A percentile compares a stretch with the other conserved stretches of the same genome.
These are phyloP conservation scores for Scalopus aquaticus DNA, from an alignment of 2,113 vertebrate genomes.

Conservation along the genomic window DNA sequence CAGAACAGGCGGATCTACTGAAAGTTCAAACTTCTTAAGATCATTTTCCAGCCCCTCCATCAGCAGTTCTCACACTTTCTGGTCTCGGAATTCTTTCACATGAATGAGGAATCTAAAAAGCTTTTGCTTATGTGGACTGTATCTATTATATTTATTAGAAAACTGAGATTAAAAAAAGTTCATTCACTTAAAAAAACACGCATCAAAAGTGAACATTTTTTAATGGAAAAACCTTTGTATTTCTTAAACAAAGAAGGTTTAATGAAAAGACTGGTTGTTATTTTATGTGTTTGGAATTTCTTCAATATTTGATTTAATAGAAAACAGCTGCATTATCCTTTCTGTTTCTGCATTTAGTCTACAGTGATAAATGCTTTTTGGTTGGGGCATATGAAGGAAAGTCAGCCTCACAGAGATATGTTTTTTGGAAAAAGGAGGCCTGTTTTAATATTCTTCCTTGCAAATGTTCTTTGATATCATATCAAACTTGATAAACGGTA, in stretches of 20 bases:
- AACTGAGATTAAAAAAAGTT: neutral
- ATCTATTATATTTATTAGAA: neutral
- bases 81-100: neutral
- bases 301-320: neutral
- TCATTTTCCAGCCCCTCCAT: neutral
- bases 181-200: neutral
- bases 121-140: neutral
- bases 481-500: neutral
- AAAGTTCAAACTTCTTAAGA: neutral
- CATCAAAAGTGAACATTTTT: neutral
- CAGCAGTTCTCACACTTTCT: neutral
- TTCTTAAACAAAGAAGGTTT: neutral
- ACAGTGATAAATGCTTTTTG: neutral
- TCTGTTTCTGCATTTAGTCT: neutral
- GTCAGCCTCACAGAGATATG: neutral
- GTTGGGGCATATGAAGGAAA: neutral
- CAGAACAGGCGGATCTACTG: too few species aligned
- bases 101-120: neutral
- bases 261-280: neutral
- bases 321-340: neutral
- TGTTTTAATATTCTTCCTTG: conserved; percentile 14
- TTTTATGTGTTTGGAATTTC: conserved; percentile 11
- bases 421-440: neutral
- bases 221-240: neutral
- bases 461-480: neutral